Evolutionary conservation across 2,113 vertebrate genomes (phyloP).

Genomic region (Emydura subglobosa): DNA sequence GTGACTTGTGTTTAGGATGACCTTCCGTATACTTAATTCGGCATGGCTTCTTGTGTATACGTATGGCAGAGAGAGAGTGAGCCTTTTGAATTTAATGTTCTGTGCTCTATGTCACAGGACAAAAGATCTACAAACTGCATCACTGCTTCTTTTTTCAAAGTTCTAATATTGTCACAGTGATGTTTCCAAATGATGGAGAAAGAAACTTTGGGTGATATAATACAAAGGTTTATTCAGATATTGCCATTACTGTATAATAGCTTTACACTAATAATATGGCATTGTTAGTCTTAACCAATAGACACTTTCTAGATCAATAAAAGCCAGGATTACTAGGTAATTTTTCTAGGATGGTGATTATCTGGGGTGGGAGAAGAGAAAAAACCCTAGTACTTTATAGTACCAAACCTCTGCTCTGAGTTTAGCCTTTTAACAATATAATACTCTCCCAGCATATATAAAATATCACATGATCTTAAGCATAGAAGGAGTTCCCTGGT

Average conservation of each 20-base stretch:
- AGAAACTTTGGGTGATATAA: not conserved
- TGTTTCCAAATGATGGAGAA: not conserved
- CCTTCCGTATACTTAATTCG: not conserved
- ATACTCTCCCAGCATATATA: conserved; percentile 34
- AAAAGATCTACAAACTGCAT: not conserved
- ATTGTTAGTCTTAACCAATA: not conserved
- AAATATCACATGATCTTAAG: conserved; percentile 49
- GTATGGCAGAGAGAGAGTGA: not conserved
- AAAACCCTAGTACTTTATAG: conserved; percentile 43
- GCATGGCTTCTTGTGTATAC: not conserved
- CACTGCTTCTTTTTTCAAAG: not conserved
- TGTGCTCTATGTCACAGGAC: not conserved
- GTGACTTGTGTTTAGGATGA: not conserved
- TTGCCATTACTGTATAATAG: not conserved
- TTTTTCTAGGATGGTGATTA: not conserved
- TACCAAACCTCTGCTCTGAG: conserved; percentile 47
- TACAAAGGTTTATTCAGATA: not conserved
- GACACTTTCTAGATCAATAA: not conserved
- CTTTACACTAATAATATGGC: not conserved
- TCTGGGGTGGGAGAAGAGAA: not conserved
- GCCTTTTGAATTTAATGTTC: not conserved
- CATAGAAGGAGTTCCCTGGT: conserved; percentile 45
- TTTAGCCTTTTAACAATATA: conserved; percentile 66
- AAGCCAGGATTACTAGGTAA: not conserved
- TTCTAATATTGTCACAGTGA: not conserved